Conservation (phyloP, 1,140 invertebrate genomes). For the Zaprionus gabonicus region DNA sequence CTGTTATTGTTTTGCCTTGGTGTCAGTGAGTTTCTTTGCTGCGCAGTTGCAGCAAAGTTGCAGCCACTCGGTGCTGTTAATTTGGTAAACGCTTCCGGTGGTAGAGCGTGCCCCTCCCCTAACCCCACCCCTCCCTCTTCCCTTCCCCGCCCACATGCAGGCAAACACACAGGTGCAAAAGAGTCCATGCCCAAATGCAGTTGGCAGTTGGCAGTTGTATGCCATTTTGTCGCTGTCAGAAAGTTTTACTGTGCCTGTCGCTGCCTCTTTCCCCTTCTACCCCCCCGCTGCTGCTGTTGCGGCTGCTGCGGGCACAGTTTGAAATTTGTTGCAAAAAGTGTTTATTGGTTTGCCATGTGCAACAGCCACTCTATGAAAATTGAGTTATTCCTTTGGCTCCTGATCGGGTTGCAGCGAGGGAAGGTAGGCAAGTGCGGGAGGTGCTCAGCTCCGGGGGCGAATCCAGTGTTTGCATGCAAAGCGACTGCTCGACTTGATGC, state of each 20-base stretch:
- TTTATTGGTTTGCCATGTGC: slow-evolving; percentile 73
- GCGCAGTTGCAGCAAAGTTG: slow-evolving; percentile 66
- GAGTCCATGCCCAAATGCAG: slow-evolving; percentile 55
- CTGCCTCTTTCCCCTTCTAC: slow-evolving; percentile 11
- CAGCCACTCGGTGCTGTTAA: slow-evolving; percentile 66
- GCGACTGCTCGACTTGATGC: slow-evolving; percentile 53
- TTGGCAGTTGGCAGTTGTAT: slow-evolving; percentile 74
- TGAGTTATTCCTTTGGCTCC: slow-evolving; percentile 66
- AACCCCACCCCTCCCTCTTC: slow-evolving; percentile 1
- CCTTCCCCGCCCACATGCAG: background rate
- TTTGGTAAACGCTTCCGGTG: slow-evolving; percentile 66
- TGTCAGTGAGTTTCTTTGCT: slow-evolving; percentile 52
- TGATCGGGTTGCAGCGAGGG: background rate
- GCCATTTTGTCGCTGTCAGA: slow-evolving; percentile 77
- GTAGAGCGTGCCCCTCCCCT: background rate
- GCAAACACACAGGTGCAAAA: slow-evolving; percentile 52
- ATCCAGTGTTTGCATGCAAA: slow-evolving; percentile 42
- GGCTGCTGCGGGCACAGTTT: slow-evolving; percentile 60
- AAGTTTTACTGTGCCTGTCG: slow-evolving; percentile 66
- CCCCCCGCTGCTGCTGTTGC: slow-evolving; percentile 38
- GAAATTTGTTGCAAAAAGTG: slow-evolving; percentile 79
- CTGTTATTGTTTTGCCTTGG: slow-evolving; percentile 65
- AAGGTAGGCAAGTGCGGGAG: background rate
- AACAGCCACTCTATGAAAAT: slow-evolving; percentile 73
- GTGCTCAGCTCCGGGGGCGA: background rate